Evolutionary conservation across 2,113 vertebrate genomes (phyloP).

Genomic region (Proteles cristata): DNA sequence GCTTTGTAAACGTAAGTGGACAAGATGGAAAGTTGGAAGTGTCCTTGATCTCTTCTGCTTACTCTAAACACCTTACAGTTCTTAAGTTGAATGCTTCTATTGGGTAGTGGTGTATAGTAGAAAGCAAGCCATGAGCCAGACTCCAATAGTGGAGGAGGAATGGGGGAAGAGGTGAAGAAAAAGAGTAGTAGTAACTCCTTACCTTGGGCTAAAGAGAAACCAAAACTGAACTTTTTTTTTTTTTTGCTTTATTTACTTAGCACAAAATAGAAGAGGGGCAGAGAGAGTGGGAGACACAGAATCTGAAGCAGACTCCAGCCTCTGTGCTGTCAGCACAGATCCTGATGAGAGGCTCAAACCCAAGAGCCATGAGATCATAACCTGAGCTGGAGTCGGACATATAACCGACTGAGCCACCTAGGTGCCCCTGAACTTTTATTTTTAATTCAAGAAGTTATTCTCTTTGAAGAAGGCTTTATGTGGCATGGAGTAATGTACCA

Average conservation of each 20-base stretch:
- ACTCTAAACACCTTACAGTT: not conserved
- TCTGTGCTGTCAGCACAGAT: too few relatives aligned
- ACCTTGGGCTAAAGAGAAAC: not conserved
- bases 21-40: not conserved
- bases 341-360: too few relatives aligned
- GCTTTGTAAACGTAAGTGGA: not conserved
- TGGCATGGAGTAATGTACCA: not conserved
- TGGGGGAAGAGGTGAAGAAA: not conserved
- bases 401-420: too few relatives aligned
- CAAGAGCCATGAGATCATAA: too few relatives aligned
- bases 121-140: not conserved
- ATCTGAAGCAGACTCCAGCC: too few relatives aligned
- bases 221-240: not conserved
- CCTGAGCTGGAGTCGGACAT: too few relatives aligned
- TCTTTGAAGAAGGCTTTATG: not conserved
- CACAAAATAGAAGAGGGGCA: too few relatives aligned
- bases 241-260: too few relatives aligned
- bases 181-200: not conserved
- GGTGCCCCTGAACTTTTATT: not conserved
- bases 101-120: not conserved
- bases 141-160: not conserved
- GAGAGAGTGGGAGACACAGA: too few relatives aligned
- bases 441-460: constrained; percentile 9
- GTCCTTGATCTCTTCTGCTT: not conserved
- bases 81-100: not conserved